These are phyloP conservation scores for Agonopterix arenella DNA, from an alignment of 2,888 invertebrate species.

Conservation along the genomic window DNA sequence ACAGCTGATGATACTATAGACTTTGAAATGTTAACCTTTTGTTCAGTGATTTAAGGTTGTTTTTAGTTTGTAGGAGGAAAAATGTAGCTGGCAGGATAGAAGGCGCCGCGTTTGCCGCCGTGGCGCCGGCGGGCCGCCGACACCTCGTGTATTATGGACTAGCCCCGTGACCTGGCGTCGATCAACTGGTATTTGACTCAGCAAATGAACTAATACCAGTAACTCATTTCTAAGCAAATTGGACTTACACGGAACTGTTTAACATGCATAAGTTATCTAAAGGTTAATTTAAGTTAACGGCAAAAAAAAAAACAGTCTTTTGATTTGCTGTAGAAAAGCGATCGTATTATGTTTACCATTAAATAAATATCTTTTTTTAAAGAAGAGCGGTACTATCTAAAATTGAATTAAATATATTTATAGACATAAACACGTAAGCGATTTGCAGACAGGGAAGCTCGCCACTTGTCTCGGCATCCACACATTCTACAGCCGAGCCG, in stretches of 20 bases:
- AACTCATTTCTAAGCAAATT: slow-evolving; percentile 54
- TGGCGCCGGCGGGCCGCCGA: slow-evolving; percentile 73
- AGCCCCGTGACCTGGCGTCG: slow-evolving; percentile 71
- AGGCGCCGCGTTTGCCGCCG: slow-evolving; percentile 68
- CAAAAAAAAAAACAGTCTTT: no score
- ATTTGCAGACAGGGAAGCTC: slow-evolving; percentile 42
- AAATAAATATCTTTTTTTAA: neutral
- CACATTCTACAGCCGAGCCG: slow-evolving; percentile 41
- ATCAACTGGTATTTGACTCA: slow-evolving; percentile 70
- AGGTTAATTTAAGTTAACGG: neutral
- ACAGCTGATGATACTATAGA: slow-evolving; percentile 33
- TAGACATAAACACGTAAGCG: slow-evolving; percentile 25
- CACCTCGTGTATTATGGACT: slow-evolving; percentile 75
- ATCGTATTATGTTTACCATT: neutral
- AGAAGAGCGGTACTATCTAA: neutral
- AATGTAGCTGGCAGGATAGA: slow-evolving; percentile 56
- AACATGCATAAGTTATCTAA: slow-evolving; percentile 23
- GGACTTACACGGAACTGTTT: slow-evolving; percentile 33
- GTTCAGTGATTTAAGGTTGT: neutral
- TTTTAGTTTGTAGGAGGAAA: slow-evolving; percentile 26
- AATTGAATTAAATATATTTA: slow-evolving; percentile 2
- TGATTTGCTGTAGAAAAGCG: neutral
- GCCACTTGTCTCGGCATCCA: slow-evolving; percentile 47
- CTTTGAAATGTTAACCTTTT: slow-evolving; percentile 15
- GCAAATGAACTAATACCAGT: slow-evolving; percentile 49